phyloP scores from a whole-genome alignment of 2,888 invertebrate species.

The Morpho deidamia region DNA sequence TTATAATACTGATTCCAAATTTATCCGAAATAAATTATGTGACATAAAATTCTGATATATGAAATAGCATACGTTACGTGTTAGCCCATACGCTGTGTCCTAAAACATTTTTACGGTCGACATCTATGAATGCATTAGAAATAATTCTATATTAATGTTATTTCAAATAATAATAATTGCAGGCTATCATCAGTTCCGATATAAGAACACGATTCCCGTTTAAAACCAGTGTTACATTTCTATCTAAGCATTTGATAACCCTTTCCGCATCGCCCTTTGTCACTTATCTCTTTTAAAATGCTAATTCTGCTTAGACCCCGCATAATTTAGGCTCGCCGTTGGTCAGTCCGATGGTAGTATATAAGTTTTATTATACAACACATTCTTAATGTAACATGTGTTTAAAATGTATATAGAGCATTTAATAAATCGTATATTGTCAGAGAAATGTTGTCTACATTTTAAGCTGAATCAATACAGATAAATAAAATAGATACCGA shows the following conservation, averaged over 20 bases:
- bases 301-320: slow-evolving; percentile 47
- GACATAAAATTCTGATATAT: no score
- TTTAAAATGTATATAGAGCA: no score
- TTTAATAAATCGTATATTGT: no score
- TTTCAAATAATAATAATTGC: neutral
- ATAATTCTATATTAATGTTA: neutral
- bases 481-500: no score
- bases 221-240: slow-evolving; percentile 4
- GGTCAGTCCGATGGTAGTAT: slow-evolving; percentile 18
- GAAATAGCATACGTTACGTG: no score
- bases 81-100: no score
- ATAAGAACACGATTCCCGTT: neutral
- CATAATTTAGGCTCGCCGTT: slow-evolving; percentile 34
- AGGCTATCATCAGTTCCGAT: neutral
- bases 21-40: no score
- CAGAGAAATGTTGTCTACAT: no score
- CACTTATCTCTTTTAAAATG: slow-evolving; percentile 50
- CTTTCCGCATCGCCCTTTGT: slow-evolving; percentile 43
- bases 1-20: no score
- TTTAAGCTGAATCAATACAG: no score
- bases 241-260: slow-evolving; percentile 30
- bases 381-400: neutral
- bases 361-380: slow-evolving; percentile 15
- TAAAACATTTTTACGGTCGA: no score
- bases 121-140: no score